Percentiles rank a stretch among this genome's conserved stretches.
Evolutionary conservation across 2,888 invertebrate species (phyloP).

Genomic region (Protonemura montana): DNA sequence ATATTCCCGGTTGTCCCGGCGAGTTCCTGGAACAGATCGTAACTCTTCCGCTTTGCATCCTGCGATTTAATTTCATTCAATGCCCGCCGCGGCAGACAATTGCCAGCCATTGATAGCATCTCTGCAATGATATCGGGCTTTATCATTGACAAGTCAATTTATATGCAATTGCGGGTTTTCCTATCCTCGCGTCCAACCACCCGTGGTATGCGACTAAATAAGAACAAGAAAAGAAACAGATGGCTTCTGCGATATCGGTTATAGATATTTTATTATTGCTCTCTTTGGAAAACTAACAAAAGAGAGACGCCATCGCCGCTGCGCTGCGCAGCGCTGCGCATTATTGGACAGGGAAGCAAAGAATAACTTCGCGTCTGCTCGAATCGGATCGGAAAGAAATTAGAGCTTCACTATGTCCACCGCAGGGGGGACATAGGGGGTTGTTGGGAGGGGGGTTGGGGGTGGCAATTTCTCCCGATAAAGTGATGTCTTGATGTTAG

Average conservation of each 20-base stretch:
- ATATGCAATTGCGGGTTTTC: background rate
- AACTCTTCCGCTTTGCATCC: conserved; percentile 12
- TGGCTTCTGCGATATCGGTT: conserved; percentile 20
- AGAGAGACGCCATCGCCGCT: background rate
- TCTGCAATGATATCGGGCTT: background rate
- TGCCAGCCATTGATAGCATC: background rate
- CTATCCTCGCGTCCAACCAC: background rate
- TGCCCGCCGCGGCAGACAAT: background rate
- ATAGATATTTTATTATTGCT: conserved; percentile 25
- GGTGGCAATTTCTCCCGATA: background rate
- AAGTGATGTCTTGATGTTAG: background rate
- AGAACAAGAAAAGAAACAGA: conserved; percentile 21
- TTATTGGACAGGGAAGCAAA: too few relatives aligned
- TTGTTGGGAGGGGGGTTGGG: background rate
- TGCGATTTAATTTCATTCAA: conserved; percentile 14
- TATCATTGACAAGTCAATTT: conserved; percentile 1
- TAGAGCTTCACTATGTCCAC: background rate
- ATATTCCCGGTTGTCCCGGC: background rate
- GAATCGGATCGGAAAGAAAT: background rate
- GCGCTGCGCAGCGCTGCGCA: background rate
- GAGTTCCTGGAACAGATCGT: background rate
- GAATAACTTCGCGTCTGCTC: background rate
- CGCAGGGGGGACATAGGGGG: background rate
- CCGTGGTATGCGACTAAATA: background rate
- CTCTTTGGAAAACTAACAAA: background rate